A percentile compares a stretch with the other conserved stretches of the same genome.
phyloP scores from a whole-genome alignment of 2,797 vertebrate genomes.

The Bucorvus abyssinicus region DNA sequence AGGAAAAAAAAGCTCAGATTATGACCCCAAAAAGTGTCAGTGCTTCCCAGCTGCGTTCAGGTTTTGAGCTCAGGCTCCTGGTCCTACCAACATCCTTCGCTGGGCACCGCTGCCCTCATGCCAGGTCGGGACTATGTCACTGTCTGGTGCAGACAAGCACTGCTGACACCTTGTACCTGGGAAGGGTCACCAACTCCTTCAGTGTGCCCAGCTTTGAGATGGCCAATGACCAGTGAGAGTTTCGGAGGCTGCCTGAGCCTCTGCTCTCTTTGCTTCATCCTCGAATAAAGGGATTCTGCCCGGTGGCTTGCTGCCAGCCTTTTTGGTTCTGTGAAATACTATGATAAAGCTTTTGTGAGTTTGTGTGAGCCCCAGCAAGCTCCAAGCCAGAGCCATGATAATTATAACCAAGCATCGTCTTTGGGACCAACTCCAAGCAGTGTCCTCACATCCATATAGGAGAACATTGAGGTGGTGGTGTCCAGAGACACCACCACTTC shows the following conservation, averaged over 20 bases:
- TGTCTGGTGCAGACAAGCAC: background rate
- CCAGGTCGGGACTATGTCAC: background rate
- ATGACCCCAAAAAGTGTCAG: background rate
- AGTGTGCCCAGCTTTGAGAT: background rate
- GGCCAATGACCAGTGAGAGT: rapidly evolving
- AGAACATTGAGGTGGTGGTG: background rate
- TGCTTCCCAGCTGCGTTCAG: background rate
- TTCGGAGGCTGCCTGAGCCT: background rate
- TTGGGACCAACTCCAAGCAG: background rate
- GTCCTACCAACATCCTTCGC: background rate
- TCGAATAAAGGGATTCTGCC: background rate
- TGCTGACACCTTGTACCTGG: background rate
- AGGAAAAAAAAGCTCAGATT: background rate
- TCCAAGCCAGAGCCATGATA: background rate
- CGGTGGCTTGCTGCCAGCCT: background rate
- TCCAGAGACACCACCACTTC: background rate
- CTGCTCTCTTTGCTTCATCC: background rate
- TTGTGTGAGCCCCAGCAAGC: background rate
- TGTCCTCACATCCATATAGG: background rate
- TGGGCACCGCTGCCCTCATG: background rate
- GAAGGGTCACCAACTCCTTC: background rate
- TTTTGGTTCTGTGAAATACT: background rate
- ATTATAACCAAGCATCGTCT: rapidly evolving
- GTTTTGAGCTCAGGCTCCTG: background rate
- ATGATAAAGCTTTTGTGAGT: background rate